These are phyloP conservation scores for Montifringilla adamsi DNA, from an alignment of 2,113 vertebrate species.

Conservation along the genomic window DNA sequence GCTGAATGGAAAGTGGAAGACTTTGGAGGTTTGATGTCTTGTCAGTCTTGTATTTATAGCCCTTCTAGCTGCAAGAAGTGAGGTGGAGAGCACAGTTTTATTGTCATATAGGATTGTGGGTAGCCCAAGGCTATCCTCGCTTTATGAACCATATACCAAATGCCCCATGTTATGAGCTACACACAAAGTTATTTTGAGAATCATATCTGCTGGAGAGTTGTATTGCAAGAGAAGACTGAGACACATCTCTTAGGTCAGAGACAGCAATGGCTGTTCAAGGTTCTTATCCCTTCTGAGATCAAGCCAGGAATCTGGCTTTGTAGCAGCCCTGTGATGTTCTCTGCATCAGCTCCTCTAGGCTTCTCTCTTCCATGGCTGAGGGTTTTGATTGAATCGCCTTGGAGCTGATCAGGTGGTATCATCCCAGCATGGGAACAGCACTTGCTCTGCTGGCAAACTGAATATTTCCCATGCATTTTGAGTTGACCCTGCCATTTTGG, in stretches of 20 bases:
- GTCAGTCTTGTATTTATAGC: not conserved
- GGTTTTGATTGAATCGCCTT: not conserved
- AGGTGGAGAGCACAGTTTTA: not conserved
- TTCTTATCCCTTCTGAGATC: not conserved
- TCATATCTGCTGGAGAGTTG: not conserved
- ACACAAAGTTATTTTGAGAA: not conserved
- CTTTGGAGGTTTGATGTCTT: slow-evolving; percentile 85
- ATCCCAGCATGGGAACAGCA: not conserved
- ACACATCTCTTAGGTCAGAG: not conserved
- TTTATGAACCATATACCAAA: not conserved
- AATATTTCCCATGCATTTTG: not conserved
- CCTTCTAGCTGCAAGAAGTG: not conserved
- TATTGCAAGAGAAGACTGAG: not conserved
- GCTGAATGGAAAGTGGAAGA: slow-evolving; percentile 95
- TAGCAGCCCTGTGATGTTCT: not conserved
- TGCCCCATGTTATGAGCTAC: not conserved
- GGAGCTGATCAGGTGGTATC: not conserved
- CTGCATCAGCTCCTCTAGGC: not conserved
- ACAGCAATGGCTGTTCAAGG: not conserved
- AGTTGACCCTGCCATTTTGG: not conserved
- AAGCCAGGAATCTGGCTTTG: not conserved
- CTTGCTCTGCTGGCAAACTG: not conserved
- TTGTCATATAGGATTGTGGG: not conserved
- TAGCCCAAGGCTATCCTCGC: not conserved
- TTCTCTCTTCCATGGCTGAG: not conserved